Conservation (phyloP, 2,113 vertebrate genomes). For the Alaudala cheleensis region DNA sequence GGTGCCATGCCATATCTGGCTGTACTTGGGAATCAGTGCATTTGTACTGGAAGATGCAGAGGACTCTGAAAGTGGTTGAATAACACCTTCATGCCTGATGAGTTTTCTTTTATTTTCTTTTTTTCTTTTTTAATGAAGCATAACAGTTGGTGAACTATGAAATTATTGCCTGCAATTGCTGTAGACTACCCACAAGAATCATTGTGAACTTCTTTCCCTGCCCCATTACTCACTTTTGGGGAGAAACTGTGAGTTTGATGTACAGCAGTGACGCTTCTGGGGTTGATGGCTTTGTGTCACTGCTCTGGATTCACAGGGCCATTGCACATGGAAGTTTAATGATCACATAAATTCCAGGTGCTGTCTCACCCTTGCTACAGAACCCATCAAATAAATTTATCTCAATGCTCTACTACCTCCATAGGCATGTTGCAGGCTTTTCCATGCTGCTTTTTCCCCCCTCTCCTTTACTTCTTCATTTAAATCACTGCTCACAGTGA, state of each 20-base stretch:
- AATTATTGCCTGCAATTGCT: neutral
- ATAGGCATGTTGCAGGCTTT: neutral
- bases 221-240: neutral
- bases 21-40: neutral
- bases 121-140: neutral
- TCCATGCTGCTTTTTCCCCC: neutral
- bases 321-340: constrained; percentile 29
- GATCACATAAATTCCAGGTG: constrained; percentile 49
- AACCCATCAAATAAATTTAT: constrained; percentile 28
- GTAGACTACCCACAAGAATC: neutral
- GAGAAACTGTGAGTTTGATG: constrained; percentile 11
- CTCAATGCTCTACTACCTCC: constrained; percentile 21
- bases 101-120: neutral
- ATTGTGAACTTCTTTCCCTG: neutral
- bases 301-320: constrained; percentile 1
- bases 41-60: neutral
- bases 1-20: neutral
- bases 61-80: neutral
- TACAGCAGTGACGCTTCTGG: neutral
- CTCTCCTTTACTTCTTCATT: neutral
- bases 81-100: neutral
- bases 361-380: neutral
- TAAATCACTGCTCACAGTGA: neutral
- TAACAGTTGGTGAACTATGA: neutral
- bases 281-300: constrained; percentile 1